Percentiles rank a stretch among this genome's conserved stretches.
phyloP scores from a whole-genome alignment of 2,888 invertebrate genomes.

The Sphaerophoria taeniata region DNA sequence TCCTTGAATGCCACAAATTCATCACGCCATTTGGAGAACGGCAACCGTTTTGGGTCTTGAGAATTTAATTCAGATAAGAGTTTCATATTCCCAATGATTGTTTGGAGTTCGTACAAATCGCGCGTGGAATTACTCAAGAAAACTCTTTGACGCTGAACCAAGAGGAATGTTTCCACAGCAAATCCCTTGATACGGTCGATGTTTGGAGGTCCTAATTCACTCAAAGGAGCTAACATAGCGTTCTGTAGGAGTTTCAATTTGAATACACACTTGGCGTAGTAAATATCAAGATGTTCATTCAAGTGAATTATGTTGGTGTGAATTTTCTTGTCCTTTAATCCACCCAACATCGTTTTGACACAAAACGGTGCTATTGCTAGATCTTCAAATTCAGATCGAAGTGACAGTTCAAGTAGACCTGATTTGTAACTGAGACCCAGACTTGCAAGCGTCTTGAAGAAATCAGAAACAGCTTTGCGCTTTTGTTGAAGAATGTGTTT shows the following conservation, averaged over 20 bases:
- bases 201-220: constrained; percentile 91
- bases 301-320: constrained; percentile 81
- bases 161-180: constrained; percentile 89
- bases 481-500: constrained; percentile 93
- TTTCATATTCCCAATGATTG: constrained; percentile 82
- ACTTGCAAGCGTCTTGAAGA: constrained; percentile 90
- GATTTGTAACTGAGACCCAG: constrained; percentile 92
- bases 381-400: constrained; percentile 84
- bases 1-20: constrained; percentile 76
- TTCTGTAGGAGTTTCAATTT: constrained; percentile 81
- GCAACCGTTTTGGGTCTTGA: constrained; percentile 52
- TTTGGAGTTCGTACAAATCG: constrained; percentile 85
- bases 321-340: constrained; percentile 84
- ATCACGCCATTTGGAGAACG: constrained; percentile 77
- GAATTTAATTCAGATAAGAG: constrained; percentile 77
- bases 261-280: constrained; percentile 81
- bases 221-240: constrained; percentile 85
- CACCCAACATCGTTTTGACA: constrained; percentile 84
- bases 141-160: constrained; percentile 87
- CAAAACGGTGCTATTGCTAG: constrained; percentile 89
- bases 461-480: constrained; percentile 91
- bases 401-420: constrained; percentile 87
- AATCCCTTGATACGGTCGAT: constrained; percentile 94
- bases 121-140: constrained; percentile 85
- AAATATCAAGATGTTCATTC: constrained; percentile 80